Evolutionary conservation across 2,888 invertebrate species (phyloP), one percentile per base, ranked within the genome.

Genomic region (Scaptomyza caliginosa): DNA sequence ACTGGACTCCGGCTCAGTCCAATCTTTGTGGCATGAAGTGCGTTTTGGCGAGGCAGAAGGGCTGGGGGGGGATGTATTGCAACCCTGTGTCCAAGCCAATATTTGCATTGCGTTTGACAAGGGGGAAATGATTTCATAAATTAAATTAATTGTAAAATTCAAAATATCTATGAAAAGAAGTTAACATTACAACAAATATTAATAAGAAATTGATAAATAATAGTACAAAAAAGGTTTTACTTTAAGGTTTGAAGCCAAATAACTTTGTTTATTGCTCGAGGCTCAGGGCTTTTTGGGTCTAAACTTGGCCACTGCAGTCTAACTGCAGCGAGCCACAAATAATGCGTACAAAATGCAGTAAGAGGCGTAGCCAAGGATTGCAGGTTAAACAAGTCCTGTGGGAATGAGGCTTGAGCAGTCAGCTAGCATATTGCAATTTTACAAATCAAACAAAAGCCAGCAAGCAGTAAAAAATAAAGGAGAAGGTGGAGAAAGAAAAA

Each of bases 371-470:
- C 21, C 39, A 10, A 50, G 51, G 17, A 40, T n/a, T n/a, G n/a
- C n/a, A 30, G 36, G 17, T 1, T 21, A 39, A 55, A 50, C 63
- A 59, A 56, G 54, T 50, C 59, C 63, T 42, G 34, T 2, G 11
- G 30, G 17, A 38, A 16, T 38, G 24, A 23, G 45, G 55, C 3
- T 36, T 17, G 19, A 57, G 40, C 71, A 60, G 76, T 64, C 79
- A 71, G 68, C 68, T 68, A 88, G 81, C 86, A 88, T 86, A 83
- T 88, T 83, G 83, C 88, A 79, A 88, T 83, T 83, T 88, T 60
- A 54, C 77, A 88, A 83, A 83, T 88, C 83, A 83, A 86, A 87
- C 86, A 88, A 87, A 82, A 85, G 82, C 72, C 73, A 86, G 60
- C 64, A 74, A 43, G 42, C 45, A 51, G 48, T 2, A 24, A 36